A percentile compares a stretch with the other conserved stretches of the same genome.
Evolutionary conservation across 2,113 vertebrate genomes (phyloP).

Genomic region (Vidua chalybeata): DNA sequence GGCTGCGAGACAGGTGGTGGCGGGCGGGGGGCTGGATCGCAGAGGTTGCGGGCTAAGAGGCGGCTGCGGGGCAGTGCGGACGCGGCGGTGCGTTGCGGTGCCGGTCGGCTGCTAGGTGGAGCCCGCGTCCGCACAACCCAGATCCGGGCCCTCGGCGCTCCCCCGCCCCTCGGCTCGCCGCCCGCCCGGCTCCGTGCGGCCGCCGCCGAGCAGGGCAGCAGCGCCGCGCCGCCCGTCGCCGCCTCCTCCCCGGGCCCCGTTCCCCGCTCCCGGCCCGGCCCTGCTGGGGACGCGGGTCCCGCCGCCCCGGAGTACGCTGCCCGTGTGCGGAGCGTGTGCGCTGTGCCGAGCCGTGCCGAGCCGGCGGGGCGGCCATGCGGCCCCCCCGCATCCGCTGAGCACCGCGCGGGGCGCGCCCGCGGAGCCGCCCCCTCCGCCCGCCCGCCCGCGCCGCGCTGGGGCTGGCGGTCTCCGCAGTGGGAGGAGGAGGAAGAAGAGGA

Average conservation of each 20-base stretch:
- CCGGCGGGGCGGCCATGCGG: too few relatives aligned
- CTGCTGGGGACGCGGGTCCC: too few relatives aligned
- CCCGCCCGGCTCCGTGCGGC: background rate
- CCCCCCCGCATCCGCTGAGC: too few relatives aligned
- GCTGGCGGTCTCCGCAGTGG: background rate
- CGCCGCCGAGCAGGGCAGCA: too few relatives aligned
- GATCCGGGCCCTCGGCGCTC: constrained; percentile 66
- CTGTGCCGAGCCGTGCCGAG: too few relatives aligned
- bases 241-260: too few relatives aligned
- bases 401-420: too few relatives aligned
- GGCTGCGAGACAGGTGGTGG: background rate
- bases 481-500: background rate
- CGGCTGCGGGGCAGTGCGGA: background rate
- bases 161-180: background rate
- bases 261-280: too few relatives aligned
- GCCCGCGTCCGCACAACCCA: constrained; percentile 64
- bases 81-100: background rate
- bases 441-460: background rate
- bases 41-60: background rate
- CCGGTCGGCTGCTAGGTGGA: constrained; percentile 69
- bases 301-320: too few relatives aligned
- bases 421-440: background rate
- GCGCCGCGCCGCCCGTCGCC: too few relatives aligned
- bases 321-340: too few relatives aligned
- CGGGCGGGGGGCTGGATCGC: background rate